Evolutionary conservation across 2,113 vertebrate species (phyloP), one percentile per base, ranked within the genome.

Genomic region (Sciurus niger): DNA sequence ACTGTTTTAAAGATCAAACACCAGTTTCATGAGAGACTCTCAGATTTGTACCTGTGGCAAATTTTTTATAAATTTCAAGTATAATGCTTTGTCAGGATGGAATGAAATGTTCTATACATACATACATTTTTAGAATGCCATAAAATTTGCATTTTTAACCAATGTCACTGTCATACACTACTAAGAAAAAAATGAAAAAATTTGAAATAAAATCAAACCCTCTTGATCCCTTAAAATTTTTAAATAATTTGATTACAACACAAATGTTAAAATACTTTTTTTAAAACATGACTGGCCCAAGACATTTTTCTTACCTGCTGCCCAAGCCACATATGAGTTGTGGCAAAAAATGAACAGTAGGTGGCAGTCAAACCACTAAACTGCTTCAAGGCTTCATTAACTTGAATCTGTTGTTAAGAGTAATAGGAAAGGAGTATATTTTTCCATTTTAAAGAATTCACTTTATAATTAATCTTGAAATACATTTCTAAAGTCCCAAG

Each of bases 311-410:
- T 85, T 72, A 79, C 78, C 58, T 84, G 70, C 30, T 32, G 65
- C 65, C 16, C 85, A 68, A 14, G 94, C 58, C 76, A 88, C 55
- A 3, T 86, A 16, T 40, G 58, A 22, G 97, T 89, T 90, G 86
- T 90, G 91, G 53, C 96, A 4, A 77, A 95, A 91, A 32, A 92
- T 0, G 80, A 91, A 97, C 99, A 95, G 99, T 98, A 99, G 99
- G 98, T 99, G 99, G 99, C 99, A 98, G 96, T 94, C 98, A 92
- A 98, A 97, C 87, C 98, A 97, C 98, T 99, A 98, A 97, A 72
- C 98, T 98, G 58, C 11, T 92, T 94, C 97, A 6, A 17, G 37
- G 6, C 13, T 96, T 98, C 79, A 70, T 97, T 91, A 76, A 84
- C 1, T 84, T 13, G 96, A 93, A 24, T 87, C 96, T 93, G 20